Percentiles rank a stretch among this genome's conserved stretches.
phyloP scores from a whole-genome alignment of 2,797 vertebrate species.

The Ciconia nigra region DNA sequence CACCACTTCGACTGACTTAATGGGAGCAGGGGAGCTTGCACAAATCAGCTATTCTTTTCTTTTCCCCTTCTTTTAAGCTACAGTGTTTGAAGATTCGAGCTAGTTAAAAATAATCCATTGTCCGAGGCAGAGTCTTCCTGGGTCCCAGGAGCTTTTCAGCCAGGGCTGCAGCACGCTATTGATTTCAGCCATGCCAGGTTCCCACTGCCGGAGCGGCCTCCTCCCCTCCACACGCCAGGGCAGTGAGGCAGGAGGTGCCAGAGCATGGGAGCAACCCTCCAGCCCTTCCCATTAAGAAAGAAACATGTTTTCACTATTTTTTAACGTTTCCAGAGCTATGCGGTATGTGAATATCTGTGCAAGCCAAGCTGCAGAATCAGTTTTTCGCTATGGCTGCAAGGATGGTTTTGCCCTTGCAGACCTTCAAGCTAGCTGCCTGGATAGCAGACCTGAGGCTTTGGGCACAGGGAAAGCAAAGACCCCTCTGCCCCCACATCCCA shows the following conservation, averaged over 20 bases:
- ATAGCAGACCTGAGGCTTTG: not conserved
- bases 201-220: not conserved
- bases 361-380: not conserved
- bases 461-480: not conserved
- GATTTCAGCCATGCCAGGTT: not conserved
- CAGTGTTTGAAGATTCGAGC: not conserved
- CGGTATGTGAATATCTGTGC: not conserved
- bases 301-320: not conserved
- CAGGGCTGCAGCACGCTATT: not conserved
- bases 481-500: not conserved
- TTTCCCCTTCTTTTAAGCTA: not conserved
- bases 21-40: constrained; percentile 18
- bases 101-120: constrained; percentile 53
- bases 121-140: not conserved
- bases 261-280: not conserved
- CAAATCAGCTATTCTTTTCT: constrained; percentile 35
- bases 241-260: not conserved
- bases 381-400: not conserved
- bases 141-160: not conserved
- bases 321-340: not conserved
- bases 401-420: not conserved
- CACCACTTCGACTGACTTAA: not conserved
- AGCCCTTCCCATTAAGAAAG: not conserved
- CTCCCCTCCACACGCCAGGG: not conserved
- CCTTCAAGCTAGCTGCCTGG: rapidly evolving